These are phyloP conservation scores for Lichenostomus cassidix DNA, from an alignment of 2,113 vertebrate genomes.

Conservation along the genomic window DNA sequence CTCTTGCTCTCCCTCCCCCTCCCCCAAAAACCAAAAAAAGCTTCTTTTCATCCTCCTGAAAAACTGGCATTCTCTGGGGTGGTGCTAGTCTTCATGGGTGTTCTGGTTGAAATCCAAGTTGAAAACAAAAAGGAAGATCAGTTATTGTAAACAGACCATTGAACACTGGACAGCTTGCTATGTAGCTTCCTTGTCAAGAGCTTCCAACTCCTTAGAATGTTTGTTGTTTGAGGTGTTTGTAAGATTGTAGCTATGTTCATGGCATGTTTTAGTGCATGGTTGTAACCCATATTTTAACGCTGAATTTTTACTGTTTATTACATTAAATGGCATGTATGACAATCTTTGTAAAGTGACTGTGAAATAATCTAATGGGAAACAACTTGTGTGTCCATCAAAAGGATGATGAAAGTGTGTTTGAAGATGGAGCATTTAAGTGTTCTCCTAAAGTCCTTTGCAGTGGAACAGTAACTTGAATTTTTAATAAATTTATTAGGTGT, in stretches of 20 bases:
- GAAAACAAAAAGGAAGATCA: neutral
- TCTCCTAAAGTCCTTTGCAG: neutral
- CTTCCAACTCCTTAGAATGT: neutral
- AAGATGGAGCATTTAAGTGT: neutral
- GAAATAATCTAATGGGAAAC: neutral
- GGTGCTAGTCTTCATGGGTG: conserved; percentile 3
- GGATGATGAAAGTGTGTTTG: neutral
- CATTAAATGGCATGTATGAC: neutral
- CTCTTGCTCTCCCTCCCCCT: fast-evolving
- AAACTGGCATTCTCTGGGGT: neutral
- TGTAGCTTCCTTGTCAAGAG: neutral
- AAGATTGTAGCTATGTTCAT: neutral
- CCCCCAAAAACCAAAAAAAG: neutral
- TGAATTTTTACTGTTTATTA: neutral
- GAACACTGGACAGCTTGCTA: neutral
- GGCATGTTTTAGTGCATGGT: neutral
- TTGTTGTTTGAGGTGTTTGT: conserved; percentile 13
- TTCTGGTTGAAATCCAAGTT: neutral
- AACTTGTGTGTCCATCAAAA: neutral
- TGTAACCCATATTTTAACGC: neutral
- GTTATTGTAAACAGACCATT: neutral
- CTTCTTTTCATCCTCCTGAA: neutral
- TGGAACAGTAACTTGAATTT: neutral
- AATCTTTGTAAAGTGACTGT: neutral
- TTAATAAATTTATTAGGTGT: neutral